Evolutionary conservation across 2,888 invertebrate genomes (phyloP), one percentile per base, ranked within the genome.

Genomic region (Apodemia mormo): DNA sequence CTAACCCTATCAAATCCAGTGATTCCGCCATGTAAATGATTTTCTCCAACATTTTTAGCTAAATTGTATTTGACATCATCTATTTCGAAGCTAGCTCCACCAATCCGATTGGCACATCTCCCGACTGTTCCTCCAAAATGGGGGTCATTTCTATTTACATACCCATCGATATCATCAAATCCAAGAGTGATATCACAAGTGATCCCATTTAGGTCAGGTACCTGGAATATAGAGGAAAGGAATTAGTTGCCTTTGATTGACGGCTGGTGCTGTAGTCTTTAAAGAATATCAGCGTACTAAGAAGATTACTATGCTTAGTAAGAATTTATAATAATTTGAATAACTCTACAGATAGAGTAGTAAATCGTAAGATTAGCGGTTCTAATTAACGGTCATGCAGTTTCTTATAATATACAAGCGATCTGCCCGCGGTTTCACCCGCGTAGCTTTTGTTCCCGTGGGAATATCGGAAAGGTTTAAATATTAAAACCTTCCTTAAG

Each of bases 121-220:
- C 99, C 99, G 30, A 98, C 92, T 0, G 97, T 95, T 0, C 97
- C 96, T 0, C 99, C 99, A 77, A 98, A 95, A 82, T 98, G 97
- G 0, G 96, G 96, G 0, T 76, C 76, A 70, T 90, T 90, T 14
- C 84, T 79, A 0, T 77, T 77, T 1, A 88, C 78, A 72, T 94
- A 94, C 22, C 97, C 96, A 71, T 95, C 93, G 33, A 98, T 85
- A 78, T 95, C 94, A 81, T 98, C 97, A 81, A 96, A 98, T 4
- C 98, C 98, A 9, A 98, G 93, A 0, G 96, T 96, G 3, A 98
- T 93, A 83, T 98, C 98, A 6, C 94, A 95, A n/a, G 95, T 71
- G 10, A 94, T 84, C 3, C 97, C 97, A 72, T 94, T 82, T 73
- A 94, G 95, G 85, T 97, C 96, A 0, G 97, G 97, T 0, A 96